Evolutionary conservation across 2,113 vertebrate genomes (phyloP), one percentile per base, ranked within the genome.

Genomic region (Hemibagrus wyckioides): DNA sequence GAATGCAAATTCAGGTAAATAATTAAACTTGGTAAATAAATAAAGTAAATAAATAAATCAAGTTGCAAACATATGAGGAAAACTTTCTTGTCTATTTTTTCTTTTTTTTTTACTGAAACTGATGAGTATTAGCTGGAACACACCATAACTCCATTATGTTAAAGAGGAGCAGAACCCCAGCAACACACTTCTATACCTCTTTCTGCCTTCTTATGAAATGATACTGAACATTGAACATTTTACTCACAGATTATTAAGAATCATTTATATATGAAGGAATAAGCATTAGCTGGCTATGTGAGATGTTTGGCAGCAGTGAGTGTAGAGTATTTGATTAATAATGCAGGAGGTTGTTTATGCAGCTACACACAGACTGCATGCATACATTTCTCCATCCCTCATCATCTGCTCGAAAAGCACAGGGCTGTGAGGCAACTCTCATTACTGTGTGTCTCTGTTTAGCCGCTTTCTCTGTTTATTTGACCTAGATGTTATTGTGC

Each of bases 401-500:
- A 73, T 73, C 65, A 30, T 82, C 80, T 87, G 80, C 33, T 56
- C 4, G 11, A 63, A 52, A 50, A 65, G 59, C 57, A 80, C 44
- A 84, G 33, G 2, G 36, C 87, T 69, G 36, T 73, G 52, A 57
- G 67, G 82, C 86, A 84, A 36, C 48, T 39, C 44, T 80, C 82
- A 80, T 67, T 84, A 82, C n/a, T 80, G 50, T 56, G 44, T 30
- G 57, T 61, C 36, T 87, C 69, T 65, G 81, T 84, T 79, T 71
- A 59, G 88, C n/a, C 28, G n/a, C 19, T 23, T 39, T 57, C 25
- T 80, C 4, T 56, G 84, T 89, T 86, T 85, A 88, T 89, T 89
- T 92, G 91, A 92, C 91, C 90, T 89, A 63, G 71, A 82, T 87
- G 33, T 88, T 44, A 48, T n/a, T 89, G 36, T 85, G 75, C 85